Conservation (phyloP, 1,140 invertebrate species). For the Drosophila azteca region DNA sequence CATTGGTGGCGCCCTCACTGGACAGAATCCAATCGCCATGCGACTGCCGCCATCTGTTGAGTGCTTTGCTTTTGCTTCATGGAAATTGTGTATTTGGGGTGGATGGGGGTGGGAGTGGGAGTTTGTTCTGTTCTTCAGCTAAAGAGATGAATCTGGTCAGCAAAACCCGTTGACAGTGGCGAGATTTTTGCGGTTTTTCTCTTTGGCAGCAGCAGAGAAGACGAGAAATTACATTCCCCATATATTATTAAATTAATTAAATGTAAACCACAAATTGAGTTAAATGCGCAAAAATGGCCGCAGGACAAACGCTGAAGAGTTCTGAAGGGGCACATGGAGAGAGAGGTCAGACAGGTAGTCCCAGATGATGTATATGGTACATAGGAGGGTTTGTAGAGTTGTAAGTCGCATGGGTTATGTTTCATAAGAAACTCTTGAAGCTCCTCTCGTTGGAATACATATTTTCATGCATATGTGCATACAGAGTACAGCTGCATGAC, state of each 20-base stretch:
- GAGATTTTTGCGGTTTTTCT: conserved; percentile 50
- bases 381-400: conserved; percentile 27
- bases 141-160: not conserved
- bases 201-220: conserved; percentile 13
- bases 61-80: conserved; percentile 17
- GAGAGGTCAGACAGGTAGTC: conserved; percentile 2
- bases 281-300: conserved; percentile 75
- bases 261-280: conserved; percentile 79
- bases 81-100: not conserved
- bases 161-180: conserved; percentile 40
- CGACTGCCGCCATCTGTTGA: conserved; percentile 53
- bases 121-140: not conserved
- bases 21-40: not conserved
- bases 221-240: conserved; percentile 37
- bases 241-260: conserved; percentile 80
- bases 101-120: too few species aligned
- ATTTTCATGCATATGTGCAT: too few species aligned
- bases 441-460: conserved; percentile 29
- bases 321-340: conserved; percentile 17
- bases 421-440: not conserved
- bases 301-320: conserved; percentile 35
- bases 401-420: not conserved
- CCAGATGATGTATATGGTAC: conserved; percentile 15
- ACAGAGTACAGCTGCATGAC: conserved; percentile 3
- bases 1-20: conserved; percentile 52